Evolutionary conservation across 2,888 invertebrate genomes (phyloP).

Genomic region (Mythimna albipuncta): DNA sequence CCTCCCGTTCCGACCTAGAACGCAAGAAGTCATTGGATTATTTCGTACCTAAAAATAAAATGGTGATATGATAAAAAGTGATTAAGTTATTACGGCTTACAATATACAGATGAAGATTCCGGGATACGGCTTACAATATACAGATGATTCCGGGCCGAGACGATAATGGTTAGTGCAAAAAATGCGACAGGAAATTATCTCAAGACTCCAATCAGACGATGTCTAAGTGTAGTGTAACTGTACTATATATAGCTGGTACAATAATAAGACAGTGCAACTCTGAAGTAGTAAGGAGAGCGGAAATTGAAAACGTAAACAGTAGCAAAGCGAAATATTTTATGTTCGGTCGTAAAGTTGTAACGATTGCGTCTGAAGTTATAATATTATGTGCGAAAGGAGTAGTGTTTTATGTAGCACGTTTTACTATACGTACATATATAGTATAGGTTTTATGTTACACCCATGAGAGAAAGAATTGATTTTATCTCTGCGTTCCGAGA

Average conservation of each 20-base stretch:
- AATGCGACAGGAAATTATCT: not conserved
- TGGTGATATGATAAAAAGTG: no score
- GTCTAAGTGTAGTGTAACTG: not conserved
- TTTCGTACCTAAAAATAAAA: no score
- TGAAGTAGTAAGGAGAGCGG: conserved; percentile 64
- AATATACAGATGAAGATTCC: not conserved
- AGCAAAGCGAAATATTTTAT: conserved; percentile 61
- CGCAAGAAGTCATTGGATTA: no score
- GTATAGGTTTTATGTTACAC: conserved; percentile 25
- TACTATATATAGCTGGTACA: conserved; percentile 21
- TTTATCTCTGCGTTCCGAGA: not conserved
- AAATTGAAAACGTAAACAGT: conserved; percentile 75
- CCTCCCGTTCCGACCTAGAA: no score
- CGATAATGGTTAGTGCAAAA: not conserved
- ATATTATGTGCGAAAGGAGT: conserved; percentile 43
- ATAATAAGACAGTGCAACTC: conserved; percentile 61
- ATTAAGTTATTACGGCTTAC: not conserved
- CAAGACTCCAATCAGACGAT: not conserved
- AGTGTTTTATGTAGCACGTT: conserved; percentile 14
- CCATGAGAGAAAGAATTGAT: conserved; percentile 24
- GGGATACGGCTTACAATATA: not conserved
- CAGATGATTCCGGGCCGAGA: not conserved
- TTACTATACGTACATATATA: not conserved
- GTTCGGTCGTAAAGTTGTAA: conserved; percentile 57
- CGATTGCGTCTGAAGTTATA: conserved; percentile 53